Conservation (phyloP, 2,113 vertebrate genomes). For the Spheniscus mendiculus region DNA sequence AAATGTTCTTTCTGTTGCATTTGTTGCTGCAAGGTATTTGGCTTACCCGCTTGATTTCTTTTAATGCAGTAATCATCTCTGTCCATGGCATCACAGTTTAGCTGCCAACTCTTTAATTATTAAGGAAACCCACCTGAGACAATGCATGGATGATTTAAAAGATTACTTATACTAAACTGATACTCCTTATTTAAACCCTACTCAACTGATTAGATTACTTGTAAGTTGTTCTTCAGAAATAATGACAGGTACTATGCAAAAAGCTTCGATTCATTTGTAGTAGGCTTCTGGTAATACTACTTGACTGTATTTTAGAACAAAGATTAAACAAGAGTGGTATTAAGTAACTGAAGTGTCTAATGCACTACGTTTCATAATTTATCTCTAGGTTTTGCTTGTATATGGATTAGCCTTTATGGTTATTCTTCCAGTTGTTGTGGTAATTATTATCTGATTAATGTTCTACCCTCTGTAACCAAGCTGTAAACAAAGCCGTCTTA, state of each 20-base stretch:
- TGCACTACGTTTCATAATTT: neutral
- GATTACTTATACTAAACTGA: neutral
- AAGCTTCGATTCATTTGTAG: neutral
- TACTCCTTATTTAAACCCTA: neutral
- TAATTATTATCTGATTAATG: constrained; percentile 71
- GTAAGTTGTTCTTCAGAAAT: neutral
- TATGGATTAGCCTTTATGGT: constrained; percentile 99
- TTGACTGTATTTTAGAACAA: neutral
- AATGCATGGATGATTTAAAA: neutral
- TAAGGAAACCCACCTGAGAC: neutral
- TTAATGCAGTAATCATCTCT: neutral
- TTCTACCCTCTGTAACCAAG: neutral
- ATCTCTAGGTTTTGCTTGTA: constrained; percentile 89
- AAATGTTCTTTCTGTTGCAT: neutral
- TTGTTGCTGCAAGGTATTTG: neutral
- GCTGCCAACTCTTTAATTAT: neutral
- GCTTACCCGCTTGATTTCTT: neutral
- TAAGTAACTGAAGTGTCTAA: neutral
- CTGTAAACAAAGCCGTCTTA: neutral
- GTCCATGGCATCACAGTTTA: neutral
- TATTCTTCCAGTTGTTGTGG: constrained; percentile 97
- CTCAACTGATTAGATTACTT: neutral
- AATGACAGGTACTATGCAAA: neutral
- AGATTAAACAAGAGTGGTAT: neutral
- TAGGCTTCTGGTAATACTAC: neutral